A percentile compares a stretch with the other conserved stretches of the same genome.
Conservation (phyloP, 1,140 invertebrate genomes). For the Drosophila yakuba region DNA sequence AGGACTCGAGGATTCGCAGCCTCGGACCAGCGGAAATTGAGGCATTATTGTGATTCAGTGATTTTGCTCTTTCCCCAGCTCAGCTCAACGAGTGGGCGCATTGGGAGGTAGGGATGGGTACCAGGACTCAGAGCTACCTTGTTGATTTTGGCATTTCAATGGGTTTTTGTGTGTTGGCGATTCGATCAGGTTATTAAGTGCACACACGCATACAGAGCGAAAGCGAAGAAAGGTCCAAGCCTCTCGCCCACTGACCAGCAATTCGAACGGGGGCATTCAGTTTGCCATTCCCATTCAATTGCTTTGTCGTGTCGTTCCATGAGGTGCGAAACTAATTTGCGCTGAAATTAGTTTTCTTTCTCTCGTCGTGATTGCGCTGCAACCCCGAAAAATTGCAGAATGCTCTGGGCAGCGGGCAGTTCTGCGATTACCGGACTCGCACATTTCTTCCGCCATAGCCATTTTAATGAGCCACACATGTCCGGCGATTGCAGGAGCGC, state of each 20-base stretch:
- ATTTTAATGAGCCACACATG: slow-evolving; percentile 78
- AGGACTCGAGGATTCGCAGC: slow-evolving; percentile 41
- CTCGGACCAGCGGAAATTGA: slow-evolving; percentile 74
- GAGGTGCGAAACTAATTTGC: slow-evolving; percentile 82
- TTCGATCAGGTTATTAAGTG: slow-evolving; percentile 82
- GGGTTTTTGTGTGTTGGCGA: slow-evolving; percentile 77
- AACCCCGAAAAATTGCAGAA: slow-evolving; percentile 46
- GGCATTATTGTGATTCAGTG: slow-evolving; percentile 82
- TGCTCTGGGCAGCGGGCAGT: slow-evolving; percentile 2
- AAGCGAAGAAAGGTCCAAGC: slow-evolving; percentile 15
- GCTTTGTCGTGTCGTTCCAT: slow-evolving; percentile 67
- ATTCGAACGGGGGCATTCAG: slow-evolving; percentile 48
- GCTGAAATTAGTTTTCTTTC: slow-evolving; percentile 83
- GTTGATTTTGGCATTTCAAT: slow-evolving; percentile 82
- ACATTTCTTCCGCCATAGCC: slow-evolving; percentile 42
- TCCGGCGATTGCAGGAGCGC: slow-evolving; percentile 36
- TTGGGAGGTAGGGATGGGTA: background rate
- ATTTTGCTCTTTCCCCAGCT: slow-evolving; percentile 70
- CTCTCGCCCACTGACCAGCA: background rate
- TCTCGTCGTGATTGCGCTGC: slow-evolving; percentile 58
- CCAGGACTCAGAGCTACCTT: slow-evolving; percentile 45
- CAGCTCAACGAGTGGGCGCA: slow-evolving; percentile 3
- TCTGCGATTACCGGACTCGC: slow-evolving; percentile 39
- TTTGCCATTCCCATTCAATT: slow-evolving; percentile 66
- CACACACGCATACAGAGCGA: slow-evolving; percentile 60